Evolutionary conservation across 2,113 vertebrate genomes (phyloP).

Genomic region (Protobothrops flavoviridis): DNA sequence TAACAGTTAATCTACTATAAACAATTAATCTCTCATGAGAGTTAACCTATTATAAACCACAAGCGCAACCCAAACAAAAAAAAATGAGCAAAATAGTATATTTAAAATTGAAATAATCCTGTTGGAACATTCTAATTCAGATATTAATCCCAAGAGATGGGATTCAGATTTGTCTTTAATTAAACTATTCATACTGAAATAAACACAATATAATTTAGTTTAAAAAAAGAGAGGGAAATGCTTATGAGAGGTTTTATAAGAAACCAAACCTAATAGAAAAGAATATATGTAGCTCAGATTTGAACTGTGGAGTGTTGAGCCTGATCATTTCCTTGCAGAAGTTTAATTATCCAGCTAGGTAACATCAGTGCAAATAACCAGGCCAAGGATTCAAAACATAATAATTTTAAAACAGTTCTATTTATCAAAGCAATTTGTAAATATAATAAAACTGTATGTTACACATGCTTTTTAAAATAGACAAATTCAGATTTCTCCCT

Average conservation of each 20-base stretch:
- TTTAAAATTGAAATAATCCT: background rate
- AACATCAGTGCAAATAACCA: background rate
- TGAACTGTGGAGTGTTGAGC: background rate
- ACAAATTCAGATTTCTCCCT: background rate
- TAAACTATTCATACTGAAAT: background rate
- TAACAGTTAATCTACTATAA: background rate
- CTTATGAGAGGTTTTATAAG: background rate
- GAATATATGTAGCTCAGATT: background rate
- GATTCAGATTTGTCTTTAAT: background rate
- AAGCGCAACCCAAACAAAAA: background rate
- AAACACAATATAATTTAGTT: background rate
- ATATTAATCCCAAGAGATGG: background rate
- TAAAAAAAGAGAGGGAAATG: background rate
- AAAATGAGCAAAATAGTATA: background rate
- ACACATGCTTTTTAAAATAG: background rate
- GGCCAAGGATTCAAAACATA: background rate
- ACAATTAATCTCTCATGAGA: background rate
- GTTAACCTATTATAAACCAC: background rate
- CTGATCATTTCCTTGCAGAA: background rate
- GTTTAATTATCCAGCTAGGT: background rate
- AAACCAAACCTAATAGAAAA: background rate
- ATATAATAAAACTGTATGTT: background rate
- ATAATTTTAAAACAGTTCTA: background rate
- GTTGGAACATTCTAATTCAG: background rate
- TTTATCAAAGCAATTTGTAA: background rate